A percentile compares a stretch with the other conserved stretches of the same genome.
Conservation (phyloP, 2,797 vertebrate species). For the Hydrocynus forskahlii region DNA sequence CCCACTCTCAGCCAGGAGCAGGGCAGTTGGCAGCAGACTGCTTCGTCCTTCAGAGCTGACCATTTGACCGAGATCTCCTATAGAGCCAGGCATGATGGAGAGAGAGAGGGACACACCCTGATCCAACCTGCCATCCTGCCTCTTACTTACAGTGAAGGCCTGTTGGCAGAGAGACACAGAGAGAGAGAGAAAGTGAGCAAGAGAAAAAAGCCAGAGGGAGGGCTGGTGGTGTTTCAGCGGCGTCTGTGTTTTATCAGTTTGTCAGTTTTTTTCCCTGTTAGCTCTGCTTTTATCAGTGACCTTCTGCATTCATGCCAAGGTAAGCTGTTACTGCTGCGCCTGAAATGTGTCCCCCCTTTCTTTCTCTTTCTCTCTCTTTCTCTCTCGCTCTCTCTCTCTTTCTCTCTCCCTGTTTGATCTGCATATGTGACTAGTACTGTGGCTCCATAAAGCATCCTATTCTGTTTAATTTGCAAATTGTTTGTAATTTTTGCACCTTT, state of each 20-base stretch:
- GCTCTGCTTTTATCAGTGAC: slow-evolving; percentile 41
- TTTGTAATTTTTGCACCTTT: background rate
- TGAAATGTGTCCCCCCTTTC: background rate
- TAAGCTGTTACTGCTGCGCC: slow-evolving; percentile 8
- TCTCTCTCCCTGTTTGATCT: slow-evolving; percentile 29
- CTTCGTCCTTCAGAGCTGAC: slow-evolving; percentile 51
- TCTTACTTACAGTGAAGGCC: slow-evolving; percentile 21
- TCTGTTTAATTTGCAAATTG: background rate
- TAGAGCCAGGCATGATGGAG: slow-evolving; percentile 20
- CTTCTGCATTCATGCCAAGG: slow-evolving; percentile 42
- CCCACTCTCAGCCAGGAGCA: background rate
- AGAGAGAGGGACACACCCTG: slow-evolving; percentile 16
- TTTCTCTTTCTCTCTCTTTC: slow-evolving; percentile 3
- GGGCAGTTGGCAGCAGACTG: slow-evolving; percentile 13
- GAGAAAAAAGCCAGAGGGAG: background rate
- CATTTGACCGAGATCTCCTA: slow-evolving; percentile 23
- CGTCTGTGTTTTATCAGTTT: slow-evolving; percentile 11
- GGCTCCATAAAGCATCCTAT: too few species aligned
- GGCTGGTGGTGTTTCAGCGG: slow-evolving; percentile 9
- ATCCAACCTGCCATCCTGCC: slow-evolving; percentile 32
- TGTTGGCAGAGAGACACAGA: background rate
- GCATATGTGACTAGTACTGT: slow-evolving; percentile 10
- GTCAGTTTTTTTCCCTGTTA: slow-evolving; percentile 16
- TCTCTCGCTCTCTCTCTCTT: background rate
- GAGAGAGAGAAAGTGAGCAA: background rate